phyloP scores from a whole-genome alignment of 1,140 invertebrate genomes.

The Zaprionus capensis region DNA sequence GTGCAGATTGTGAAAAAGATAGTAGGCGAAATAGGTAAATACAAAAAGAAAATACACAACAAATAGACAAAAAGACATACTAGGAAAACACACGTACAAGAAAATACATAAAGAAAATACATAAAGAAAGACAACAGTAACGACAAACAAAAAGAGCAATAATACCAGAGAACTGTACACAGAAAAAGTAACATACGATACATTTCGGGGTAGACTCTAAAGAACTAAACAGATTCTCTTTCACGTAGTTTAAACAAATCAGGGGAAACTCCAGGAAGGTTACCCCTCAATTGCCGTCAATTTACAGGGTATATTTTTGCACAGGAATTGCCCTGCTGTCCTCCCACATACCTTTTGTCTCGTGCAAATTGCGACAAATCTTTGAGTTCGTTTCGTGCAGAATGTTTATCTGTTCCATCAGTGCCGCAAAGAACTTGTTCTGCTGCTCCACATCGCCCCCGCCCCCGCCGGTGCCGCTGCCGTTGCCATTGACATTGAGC shows the following conservation, averaged over 20 bases:
- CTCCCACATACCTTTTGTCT: conserved; percentile 77
- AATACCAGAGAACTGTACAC: conserved; percentile 14
- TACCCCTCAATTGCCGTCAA: not conserved
- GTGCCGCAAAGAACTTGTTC: conserved; percentile 76
- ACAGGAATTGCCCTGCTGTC: no score
- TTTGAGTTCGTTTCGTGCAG: conserved; percentile 84
- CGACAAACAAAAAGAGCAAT: conserved; percentile 23
- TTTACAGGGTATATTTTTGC: not conserved
- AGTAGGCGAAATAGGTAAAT: conserved; percentile 50
- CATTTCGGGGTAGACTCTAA: not conserved
- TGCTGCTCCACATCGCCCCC: conserved; percentile 58
- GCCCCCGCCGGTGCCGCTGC: conserved; percentile 36
- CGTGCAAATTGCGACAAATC: conserved; percentile 83
- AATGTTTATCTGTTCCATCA: conserved; percentile 83
- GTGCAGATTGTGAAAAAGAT: conserved; percentile 49
- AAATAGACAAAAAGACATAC: conserved; percentile 48
- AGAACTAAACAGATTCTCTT: not conserved
- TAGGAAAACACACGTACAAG: conserved; percentile 39
- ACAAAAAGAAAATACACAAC: conserved; percentile 49
- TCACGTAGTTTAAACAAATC: no score
- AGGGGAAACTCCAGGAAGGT: no score
- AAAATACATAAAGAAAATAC: not conserved
- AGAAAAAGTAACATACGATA: not conserved
- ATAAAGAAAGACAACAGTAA: conserved; percentile 49
- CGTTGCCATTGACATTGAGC: conserved; percentile 46